Evolutionary conservation across 2,113 vertebrate genomes (phyloP), one percentile per base, ranked within the genome.

Genomic region (Hemibates koningsi): DNA sequence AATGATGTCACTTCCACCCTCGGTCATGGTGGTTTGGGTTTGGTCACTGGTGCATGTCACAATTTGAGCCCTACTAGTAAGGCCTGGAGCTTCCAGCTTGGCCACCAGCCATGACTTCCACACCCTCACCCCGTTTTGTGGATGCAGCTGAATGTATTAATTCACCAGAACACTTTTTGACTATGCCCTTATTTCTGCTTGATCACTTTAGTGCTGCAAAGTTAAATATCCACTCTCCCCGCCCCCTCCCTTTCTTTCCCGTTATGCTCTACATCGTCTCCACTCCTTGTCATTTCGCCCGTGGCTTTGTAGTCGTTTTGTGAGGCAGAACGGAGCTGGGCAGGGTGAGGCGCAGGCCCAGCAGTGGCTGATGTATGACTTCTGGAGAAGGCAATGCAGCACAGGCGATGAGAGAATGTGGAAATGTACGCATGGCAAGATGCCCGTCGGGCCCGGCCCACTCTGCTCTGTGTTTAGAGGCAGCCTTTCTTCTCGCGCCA

Each of bases 1-100:
- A 78, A 95, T 97, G 96, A 97, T 96, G 96, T 97, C 96, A 97
- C 95, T 96, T 97, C 96, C 96, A 91, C 94, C 89, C 93, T 94
- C 32, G 89, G 96, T 96, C 93, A 96, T 80, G 90, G 96, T 92
- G 96, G 96, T 97, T 96, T 95, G 85, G 90, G 83, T 92, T 95
- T 95, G 94, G 95, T 95, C 95, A 93, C 91, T 82, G 90, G 92
- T 90, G 89, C 90, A 92, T 92, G 94, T 95, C 95, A 96, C 95
- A 94, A 95, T 95, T 95, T 96, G 93, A 93, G 95, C 92, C 91
- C 94, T 89, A 89, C 92, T 86, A 90, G 88, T 93, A 93, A 96
- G 92, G 91, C 82, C 90, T 48, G 66, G 71, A 88, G 92, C 93
- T 95, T 93, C 94, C 92, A 94, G 86, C 61, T 88, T 95, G 94